A percentile compares a stretch with the other conserved stretches of the same genome.
Conservation (phyloP, 2,113 vertebrate genomes). For the Urocynchramus pylzowi region DNA sequence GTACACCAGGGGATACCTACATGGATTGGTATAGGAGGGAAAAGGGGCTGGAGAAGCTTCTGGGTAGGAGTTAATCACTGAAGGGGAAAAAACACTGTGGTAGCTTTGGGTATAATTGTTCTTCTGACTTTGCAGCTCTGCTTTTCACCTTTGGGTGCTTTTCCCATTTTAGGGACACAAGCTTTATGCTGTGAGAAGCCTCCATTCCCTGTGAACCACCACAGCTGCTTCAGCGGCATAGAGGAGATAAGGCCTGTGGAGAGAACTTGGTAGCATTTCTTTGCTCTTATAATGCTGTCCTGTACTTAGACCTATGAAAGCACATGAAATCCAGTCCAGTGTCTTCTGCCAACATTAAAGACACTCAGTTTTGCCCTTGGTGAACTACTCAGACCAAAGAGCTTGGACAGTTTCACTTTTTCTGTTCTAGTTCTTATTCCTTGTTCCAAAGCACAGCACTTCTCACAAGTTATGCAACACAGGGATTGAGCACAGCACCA, state of each 20-base stretch:
- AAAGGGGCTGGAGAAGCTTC: neutral
- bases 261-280: neutral
- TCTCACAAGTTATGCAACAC: neutral
- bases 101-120: neutral
- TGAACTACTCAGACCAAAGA: neutral
- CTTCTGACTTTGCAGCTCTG: neutral
- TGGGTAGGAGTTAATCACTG: neutral
- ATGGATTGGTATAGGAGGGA: neutral
- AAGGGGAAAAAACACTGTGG: neutral
- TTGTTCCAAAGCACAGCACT: neutral
- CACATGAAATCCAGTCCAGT: neutral
- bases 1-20: neutral
- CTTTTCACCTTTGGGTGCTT: neutral
- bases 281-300: neutral
- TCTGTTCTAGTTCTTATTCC: neutral
- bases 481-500: neutral
- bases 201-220: neutral
- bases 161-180: neutral
- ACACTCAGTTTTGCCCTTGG: neutral
- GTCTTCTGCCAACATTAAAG: neutral
- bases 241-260: neutral
- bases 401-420: neutral
- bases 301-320: neutral
- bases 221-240: neutral
- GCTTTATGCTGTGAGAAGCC: neutral